phyloP scores from a whole-genome alignment of 2,888 invertebrate genomes.

The Abrostola triplasia region DNA sequence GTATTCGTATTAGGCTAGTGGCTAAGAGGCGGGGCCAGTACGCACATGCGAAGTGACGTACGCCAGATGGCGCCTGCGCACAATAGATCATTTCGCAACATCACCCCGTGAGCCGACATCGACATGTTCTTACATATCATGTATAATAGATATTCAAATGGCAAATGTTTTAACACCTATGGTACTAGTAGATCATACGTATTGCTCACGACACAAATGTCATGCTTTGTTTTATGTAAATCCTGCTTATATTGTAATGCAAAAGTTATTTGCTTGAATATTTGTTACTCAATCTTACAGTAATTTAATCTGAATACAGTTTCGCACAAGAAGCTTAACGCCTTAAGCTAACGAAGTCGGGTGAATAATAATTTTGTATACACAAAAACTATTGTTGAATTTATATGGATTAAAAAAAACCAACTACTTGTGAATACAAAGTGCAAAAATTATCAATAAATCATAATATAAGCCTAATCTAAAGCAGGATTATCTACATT shows the following conservation, averaged over 20 bases:
- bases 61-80: slow-evolving; percentile 53
- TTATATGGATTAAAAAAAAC: no score
- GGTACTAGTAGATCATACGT: slow-evolving; percentile 37
- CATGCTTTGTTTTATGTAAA: slow-evolving; percentile 46
- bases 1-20: slow-evolving; percentile 42
- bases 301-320: neutral
- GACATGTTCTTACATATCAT: slow-evolving; percentile 52
- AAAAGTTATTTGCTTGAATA: neutral
- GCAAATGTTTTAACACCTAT: slow-evolving; percentile 57
- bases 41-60: slow-evolving; percentile 19
- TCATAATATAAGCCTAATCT: neutral
- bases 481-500: neutral
- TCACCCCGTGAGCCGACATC: slow-evolving; percentile 66
- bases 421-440: neutral
- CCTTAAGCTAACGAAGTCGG: no score
- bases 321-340: no score
- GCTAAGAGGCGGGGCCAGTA: slow-evolving; percentile 4
- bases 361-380: no score
- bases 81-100: slow-evolving; percentile 71
- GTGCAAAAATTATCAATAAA: neutral
- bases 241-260: slow-evolving; percentile 6
- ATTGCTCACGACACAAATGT: slow-evolving; percentile 34
- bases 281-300: neutral
- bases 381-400: no score
- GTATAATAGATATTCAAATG: slow-evolving; percentile 55